Base-by-base conservation (phyloP, 2,888 invertebrate species). In the Ashinkailepas kermadecensis region DNA sequence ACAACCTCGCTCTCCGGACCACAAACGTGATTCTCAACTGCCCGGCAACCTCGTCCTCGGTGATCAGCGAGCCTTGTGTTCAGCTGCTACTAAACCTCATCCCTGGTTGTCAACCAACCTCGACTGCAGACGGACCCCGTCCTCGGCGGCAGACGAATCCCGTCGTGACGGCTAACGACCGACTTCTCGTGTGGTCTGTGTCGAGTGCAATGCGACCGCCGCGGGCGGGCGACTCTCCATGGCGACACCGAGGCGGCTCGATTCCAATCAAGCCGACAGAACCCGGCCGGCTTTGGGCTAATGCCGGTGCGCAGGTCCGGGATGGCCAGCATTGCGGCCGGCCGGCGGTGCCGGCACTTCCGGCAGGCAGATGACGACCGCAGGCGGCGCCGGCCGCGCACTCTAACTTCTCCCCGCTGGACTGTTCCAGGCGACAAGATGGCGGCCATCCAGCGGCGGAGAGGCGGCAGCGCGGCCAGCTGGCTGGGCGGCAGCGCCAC, bases 371-470 rank as follows among this genome's bases (percentile, higher is more conserved):
- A n/a, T n/a, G 64, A n/a, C 64, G 59, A 10, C 64, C 64, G 64
- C 21, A n/a, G 64, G 3, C n/a, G 64, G 9, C 64, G 7, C 3
- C 39, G 39, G 39, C 39, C 39, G 39, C 59, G 12, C 59, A 59
- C 59, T 59, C 59, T 59, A 23, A 12, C 7, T 12, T 54, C 56
- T 74, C 23, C 23, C 70, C 58, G 21, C 90, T 39, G 39, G 39
- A 39, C 39, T 39, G 39, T 39, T 39, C 39, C 39, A 95, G 95
- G 95, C 87, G 95, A 95, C 90, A 95, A 95, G 89, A 95, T 95
- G 91, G 95, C 95, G 86, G 95, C 95, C 85, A 95, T 95, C 86
- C 91, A 94, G 86, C 92, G 94, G 87, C 91, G 94, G 87, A 94
- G 93, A 88, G 90, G 90, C 83, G 83, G 83, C 9, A 83, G 84